Evolutionary conservation across 1,140 invertebrate species (phyloP), one percentile per base, ranked within the genome.

Genomic region (Coptotermes formosanus): DNA sequence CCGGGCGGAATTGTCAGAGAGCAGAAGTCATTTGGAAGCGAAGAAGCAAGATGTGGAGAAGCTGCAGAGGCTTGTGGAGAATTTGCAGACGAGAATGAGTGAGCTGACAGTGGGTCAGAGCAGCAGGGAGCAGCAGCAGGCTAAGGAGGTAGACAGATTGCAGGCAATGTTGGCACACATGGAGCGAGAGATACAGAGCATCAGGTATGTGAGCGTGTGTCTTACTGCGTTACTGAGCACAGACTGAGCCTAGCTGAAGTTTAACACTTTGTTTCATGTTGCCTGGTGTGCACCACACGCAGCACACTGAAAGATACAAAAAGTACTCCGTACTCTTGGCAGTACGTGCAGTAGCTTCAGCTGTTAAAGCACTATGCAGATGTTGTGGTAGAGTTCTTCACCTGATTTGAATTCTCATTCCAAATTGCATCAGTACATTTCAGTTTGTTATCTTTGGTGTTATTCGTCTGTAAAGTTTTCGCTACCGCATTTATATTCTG

Each of bases 1-100:
- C 7, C 90, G 89, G 30, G 85, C 88, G 16, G 91, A 91, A 86
- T 81, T 89, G 23, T 59, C 85, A 9, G 89, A 90, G n/a, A 89
- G 90, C 75, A 85, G 89, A 9, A 43, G 45, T 0, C 88, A 89
- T 83, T 55, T 90, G 11, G 89, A 89, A 69, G 89, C 90, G 23
- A 89, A 89, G 64, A 89, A 88, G 83, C 87, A 88, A 3, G 89
- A 90, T 52, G 85, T 90, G 14, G 89, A 90, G 87, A 90, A 89
- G 82, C 88, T 91, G 52, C 87, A 88, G 8, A 69, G 85, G 19
- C 89, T 90, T 81, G 88, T 91, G 30, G 88, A 87, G 43, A 86
- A 84, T 14, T 82, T 90, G 7, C 90, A 90, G 83, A 45, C 86
- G 14, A 89, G 89, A 43, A 89, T 91, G n/a, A 89, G 89, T n/a